Conservation (phyloP, 2,113 vertebrate species). For the Promerops cafer region DNA sequence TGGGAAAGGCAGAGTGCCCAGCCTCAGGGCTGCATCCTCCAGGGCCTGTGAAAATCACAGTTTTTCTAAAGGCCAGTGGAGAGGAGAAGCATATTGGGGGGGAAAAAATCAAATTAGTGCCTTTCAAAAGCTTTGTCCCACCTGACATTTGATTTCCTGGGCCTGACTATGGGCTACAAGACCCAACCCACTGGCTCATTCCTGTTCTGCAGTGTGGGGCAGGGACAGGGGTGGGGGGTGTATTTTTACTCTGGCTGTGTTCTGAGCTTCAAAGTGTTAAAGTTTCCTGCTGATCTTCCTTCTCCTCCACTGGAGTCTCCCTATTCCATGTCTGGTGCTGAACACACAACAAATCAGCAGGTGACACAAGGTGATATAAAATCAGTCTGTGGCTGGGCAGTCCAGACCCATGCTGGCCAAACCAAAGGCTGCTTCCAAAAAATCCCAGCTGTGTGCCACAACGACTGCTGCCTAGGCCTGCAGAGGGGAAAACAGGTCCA, state of each 20-base stretch:
- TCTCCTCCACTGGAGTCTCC: neutral
- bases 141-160: neutral
- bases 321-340: neutral
- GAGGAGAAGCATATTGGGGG: accelerated
- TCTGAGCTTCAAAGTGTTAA: neutral
- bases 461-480: neutral
- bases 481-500: neutral
- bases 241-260: neutral
- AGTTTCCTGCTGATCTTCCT: neutral
- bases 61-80: neutral
- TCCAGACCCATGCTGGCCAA: neutral
- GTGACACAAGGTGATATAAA: neutral
- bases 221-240: accelerated
- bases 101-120: neutral
- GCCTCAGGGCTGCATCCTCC: neutral
- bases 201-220: accelerated
- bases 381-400: accelerated
- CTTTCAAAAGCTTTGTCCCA: neutral
- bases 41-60: neutral
- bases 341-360: neutral
- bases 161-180: accelerated
- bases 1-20: neutral
- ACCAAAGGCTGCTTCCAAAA: neutral
- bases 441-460: neutral
- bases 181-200: neutral